These are phyloP conservation scores for Chlorospingus flavigularis DNA, from an alignment of 2,797 vertebrate species.

Conservation along the genomic window DNA sequence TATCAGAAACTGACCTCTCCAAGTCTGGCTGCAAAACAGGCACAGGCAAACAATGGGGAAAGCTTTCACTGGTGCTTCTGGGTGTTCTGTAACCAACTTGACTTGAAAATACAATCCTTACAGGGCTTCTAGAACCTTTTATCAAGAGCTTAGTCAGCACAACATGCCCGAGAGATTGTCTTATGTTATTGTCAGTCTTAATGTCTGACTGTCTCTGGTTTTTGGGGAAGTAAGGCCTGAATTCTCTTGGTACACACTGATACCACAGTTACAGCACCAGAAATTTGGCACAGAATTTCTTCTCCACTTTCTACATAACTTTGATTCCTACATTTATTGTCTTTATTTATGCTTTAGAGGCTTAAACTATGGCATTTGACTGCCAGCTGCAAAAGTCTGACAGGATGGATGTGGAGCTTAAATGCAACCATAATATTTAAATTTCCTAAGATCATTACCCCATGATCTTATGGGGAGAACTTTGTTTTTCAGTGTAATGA, in stretches of 20 bases:
- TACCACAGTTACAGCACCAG: neutral
- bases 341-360: neutral
- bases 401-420: neutral
- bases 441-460: neutral
- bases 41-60: neutral
- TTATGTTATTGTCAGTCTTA: too few relatives aligned
- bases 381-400: neutral
- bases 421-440: neutral
- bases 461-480: neutral
- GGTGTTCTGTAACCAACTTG: neutral
- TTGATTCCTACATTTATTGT: neutral
- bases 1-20: slow-evolving; percentile 13
- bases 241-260: neutral
- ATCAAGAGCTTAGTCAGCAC: neutral
- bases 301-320: neutral
- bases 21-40: neutral
- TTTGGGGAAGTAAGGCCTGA: too few relatives aligned
- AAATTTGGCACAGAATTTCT: neutral
- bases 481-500: neutral
- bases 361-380: neutral
- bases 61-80: neutral
- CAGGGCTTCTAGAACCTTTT: neutral
- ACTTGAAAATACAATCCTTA: neutral
- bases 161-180: rapidly evolving
- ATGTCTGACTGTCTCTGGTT: neutral